A percentile compares a stretch with the other conserved stretches of the same genome.
phyloP scores from a whole-genome alignment of 2,888 invertebrate genomes.

The Pammene aurita region DNA sequence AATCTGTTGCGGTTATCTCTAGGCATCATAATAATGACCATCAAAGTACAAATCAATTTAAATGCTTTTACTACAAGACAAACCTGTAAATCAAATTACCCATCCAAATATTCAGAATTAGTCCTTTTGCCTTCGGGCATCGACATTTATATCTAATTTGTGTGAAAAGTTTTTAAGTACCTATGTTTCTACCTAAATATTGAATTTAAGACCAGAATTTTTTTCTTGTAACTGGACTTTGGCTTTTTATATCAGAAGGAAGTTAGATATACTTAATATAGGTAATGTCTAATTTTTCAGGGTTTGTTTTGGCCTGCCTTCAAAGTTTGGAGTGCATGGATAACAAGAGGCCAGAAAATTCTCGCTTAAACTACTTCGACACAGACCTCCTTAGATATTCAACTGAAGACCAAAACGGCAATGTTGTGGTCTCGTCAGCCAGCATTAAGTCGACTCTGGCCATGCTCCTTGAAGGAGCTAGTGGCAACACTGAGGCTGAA shows the following conservation, averaged over 20 bases:
- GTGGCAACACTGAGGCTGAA: constrained; percentile 82
- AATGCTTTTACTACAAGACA: too few relatives aligned
- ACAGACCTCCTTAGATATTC: constrained; percentile 78
- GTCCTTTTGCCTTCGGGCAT: too few relatives aligned
- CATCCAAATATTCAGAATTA: too few relatives aligned
- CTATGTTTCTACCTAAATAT: too few relatives aligned
- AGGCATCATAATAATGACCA: neutral
- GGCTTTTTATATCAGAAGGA: too few relatives aligned
- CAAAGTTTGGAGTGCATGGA: constrained; percentile 54
- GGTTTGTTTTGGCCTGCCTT: constrained; percentile 51
- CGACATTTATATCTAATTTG: too few relatives aligned
- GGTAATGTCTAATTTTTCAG: constrained; percentile 49
- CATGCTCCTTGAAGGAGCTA: constrained; percentile 85
- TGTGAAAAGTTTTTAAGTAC: too few relatives aligned
- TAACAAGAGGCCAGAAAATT: constrained; percentile 46
- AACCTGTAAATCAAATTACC: too few relatives aligned
- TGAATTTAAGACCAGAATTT: too few relatives aligned
- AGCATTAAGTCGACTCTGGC: constrained; percentile 85
- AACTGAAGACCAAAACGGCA: constrained; percentile 70
- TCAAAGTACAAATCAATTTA: neutral
- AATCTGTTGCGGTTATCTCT: neutral
- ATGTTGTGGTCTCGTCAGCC: constrained; percentile 86
- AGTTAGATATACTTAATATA: too few relatives aligned
- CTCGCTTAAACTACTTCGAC: constrained; percentile 82
- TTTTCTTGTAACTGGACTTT: too few relatives aligned